Base-by-base conservation (phyloP, 2,888 invertebrate genomes). In the Coelopa pilipes region DNA sequence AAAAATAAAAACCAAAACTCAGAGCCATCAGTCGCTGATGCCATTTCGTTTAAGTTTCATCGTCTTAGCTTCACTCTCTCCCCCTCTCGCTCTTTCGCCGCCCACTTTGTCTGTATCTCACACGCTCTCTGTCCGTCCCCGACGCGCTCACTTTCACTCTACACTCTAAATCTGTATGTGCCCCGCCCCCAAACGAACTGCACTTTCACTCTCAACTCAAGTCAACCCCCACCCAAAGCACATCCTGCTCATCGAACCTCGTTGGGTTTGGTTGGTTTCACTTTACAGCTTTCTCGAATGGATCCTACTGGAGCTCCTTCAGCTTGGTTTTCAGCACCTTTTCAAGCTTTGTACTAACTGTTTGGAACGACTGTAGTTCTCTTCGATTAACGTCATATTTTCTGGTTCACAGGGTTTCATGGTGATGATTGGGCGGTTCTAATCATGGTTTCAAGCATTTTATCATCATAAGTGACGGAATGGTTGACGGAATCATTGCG, bases 31-130 rank as follows among this genome's bases (percentile, higher is more conserved):
- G 7, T 34, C 34, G 34, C 34, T 34, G 34, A 34, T 34, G 53
- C 24, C 68, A 24, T 68, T 63, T 45, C 45, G 17, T 15, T 70
- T 49, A 2, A 47, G 24, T 70, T 50, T 66, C 17, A 34, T n/a
- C 21, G 65, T 11, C 13, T 63, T 47, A n/a, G 46, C 34, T 46
- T 15, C n/a, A 17, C 15, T 65, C 65, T 65, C 65, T 65, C 34
- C 17, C 24, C 46, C 10, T 65, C 65, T 46, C 45, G 13, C 62
- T 24, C 62, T 15, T 65, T 17, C 15, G 34, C 4, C 62, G 12
- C 15, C 10, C 24, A 21, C 62, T 59, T 60, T 24, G 21, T 62
- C 62, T 62, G 19, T 17, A 19, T 60, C 7, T 60, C 45, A 34
- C 63, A 19, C 34, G 15, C 55, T 55, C 15, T 11, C 55, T 7